Percentiles rank a stretch among this genome's conserved stretches.
These are phyloP conservation scores for Phycodurus eques DNA, from an alignment of 2,113 vertebrate species.

Conservation along the genomic window DNA sequence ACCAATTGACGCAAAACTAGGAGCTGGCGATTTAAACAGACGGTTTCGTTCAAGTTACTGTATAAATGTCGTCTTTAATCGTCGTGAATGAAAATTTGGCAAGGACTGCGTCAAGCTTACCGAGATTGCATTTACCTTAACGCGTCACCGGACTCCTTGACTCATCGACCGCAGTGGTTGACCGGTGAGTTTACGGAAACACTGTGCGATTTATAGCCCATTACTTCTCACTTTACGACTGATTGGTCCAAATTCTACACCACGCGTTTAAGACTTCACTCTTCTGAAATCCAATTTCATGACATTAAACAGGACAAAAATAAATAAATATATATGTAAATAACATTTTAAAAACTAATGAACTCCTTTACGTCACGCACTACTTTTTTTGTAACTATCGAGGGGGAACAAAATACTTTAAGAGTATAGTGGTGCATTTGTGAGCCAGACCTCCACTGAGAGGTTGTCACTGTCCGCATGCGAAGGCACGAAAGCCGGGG, in stretches of 20 bases:
- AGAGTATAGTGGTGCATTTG: background rate
- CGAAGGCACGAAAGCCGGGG: background rate
- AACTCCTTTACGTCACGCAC: background rate
- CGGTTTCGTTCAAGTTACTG: background rate
- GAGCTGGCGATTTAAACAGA: background rate
- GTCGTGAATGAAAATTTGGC: background rate
- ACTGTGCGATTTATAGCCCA: constrained; percentile 64
- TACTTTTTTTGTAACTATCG: background rate
- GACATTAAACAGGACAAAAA: background rate
- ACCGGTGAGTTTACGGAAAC: constrained; percentile 49
- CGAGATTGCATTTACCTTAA: constrained; percentile 26
- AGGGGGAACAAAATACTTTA: background rate
- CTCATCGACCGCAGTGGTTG: constrained; percentile 38
- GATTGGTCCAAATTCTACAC: constrained; percentile 53
- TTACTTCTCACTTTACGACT: constrained; percentile 30
- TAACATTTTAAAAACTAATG: no score
- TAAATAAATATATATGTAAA: background rate
- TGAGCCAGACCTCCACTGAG: background rate
- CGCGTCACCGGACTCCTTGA: constrained; percentile 17
- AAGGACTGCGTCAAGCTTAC: background rate
- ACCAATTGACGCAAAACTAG: background rate
- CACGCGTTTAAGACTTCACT: constrained; percentile 28
- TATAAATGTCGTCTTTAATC: no score
- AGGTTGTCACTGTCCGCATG: background rate
- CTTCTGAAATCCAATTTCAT: background rate